A percentile compares a stretch with the other conserved stretches of the same genome.
Conservation (phyloP, 1,140 invertebrate species). For the Danaus melanippus region DNA sequence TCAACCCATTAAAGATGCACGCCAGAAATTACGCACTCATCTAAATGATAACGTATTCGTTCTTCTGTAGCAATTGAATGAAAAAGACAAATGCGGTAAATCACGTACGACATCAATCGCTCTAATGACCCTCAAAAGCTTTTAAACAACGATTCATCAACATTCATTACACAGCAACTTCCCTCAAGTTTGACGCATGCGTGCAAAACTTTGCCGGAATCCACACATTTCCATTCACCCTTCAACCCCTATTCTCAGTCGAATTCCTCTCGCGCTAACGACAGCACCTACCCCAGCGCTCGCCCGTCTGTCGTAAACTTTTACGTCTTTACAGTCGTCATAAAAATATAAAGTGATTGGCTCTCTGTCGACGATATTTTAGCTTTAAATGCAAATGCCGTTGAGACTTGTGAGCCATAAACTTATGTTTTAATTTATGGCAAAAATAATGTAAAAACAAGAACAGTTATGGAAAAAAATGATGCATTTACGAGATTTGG, state of each 20-base stretch:
- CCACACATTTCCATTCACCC: slow-evolving; percentile 25
- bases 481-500: slow-evolving; percentile 20
- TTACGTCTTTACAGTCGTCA: slow-evolving; percentile 27
- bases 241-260: slow-evolving; percentile 50
- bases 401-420: slow-evolving; percentile 5
- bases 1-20: no score
- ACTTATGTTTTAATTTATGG: slow-evolving; percentile 11
- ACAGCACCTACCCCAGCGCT: slow-evolving; percentile 25
- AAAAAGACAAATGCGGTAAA: not conserved
- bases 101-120: slow-evolving; percentile 15
- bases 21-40: not conserved
- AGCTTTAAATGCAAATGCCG: slow-evolving; percentile 2
- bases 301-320: slow-evolving; percentile 35
- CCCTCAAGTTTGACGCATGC: slow-evolving; percentile 37
- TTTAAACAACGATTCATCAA: slow-evolving; percentile 28
- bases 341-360: no score
- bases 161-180: slow-evolving; percentile 24
- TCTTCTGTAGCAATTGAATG: not conserved
- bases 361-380: no score
- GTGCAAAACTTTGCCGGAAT: slow-evolving; percentile 30
- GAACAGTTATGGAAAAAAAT: slow-evolving; percentile 57
- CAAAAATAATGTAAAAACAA: slow-evolving; percentile 27
- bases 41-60: slow-evolving; percentile 1
- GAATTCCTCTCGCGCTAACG: slow-evolving; percentile 20
- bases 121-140: slow-evolving; percentile 17